Percentiles rank a stretch among this genome's conserved stretches.
phyloP scores from a whole-genome alignment of 1,140 invertebrate species.

The Drosophila virilis region DNA sequence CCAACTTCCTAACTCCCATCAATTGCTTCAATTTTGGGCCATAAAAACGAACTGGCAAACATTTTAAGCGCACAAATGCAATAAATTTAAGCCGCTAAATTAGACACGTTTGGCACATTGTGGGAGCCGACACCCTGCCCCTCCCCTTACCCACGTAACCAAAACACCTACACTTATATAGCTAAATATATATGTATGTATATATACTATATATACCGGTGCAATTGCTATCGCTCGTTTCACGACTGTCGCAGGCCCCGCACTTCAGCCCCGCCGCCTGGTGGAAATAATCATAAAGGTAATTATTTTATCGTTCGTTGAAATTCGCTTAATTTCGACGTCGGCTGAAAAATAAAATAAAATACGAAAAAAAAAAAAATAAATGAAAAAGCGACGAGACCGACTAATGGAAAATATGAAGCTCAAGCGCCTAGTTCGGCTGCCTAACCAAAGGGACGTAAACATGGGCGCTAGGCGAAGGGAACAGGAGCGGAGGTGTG shows the following conservation, averaged over 20 bases:
- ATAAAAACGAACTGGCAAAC: conserved; percentile 71
- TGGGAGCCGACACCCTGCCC: neutral
- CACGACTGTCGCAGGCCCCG: neutral
- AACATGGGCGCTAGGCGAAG: conserved; percentile 13
- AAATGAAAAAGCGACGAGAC: neutral
- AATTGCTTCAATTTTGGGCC: conserved; percentile 55
- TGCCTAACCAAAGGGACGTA: conserved; percentile 18
- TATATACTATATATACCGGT: conserved; percentile 8
- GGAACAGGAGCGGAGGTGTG: too few species aligned
- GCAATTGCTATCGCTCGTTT: conserved; percentile 22
- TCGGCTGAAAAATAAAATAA: conserved; percentile 41
- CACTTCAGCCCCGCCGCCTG: neutral
- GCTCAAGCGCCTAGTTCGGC: conserved; percentile 48
- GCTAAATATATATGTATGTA: neutral
- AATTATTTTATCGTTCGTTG: conserved; percentile 75
- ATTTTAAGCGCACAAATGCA: conserved; percentile 75
- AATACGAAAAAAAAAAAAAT: conserved; percentile 17
- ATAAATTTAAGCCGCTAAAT: conserved; percentile 78
- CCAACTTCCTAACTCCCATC: conserved; percentile 33
- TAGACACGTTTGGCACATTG: conserved; percentile 74
- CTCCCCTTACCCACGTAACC: neutral
- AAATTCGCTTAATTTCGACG: conserved; percentile 73
- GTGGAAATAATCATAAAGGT: conserved; percentile 74
- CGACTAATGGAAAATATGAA: conserved; percentile 71
- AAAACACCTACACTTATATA: conserved; percentile 11